Evolutionary conservation across 2,113 vertebrate species (phyloP), one percentile per base, ranked within the genome.

Genomic region (Chroicocephalus ridibundus): DNA sequence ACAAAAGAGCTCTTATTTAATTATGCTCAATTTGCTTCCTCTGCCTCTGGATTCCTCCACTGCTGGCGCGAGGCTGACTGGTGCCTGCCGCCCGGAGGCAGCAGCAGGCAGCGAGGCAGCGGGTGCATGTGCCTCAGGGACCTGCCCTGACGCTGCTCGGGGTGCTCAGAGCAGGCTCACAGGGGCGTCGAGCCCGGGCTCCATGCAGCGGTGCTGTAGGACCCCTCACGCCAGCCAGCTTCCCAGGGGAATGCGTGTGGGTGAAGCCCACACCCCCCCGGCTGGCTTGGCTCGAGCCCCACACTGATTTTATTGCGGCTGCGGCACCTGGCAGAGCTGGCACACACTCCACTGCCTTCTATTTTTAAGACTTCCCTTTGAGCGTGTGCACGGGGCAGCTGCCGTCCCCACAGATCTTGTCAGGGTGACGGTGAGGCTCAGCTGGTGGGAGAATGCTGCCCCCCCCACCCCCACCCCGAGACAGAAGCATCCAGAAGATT

Each of bases 21-120:
- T 81, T n/a, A 34, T 14, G 5, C 38, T 77, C 54, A 25, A 40
- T 81, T 84, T 2, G 9, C 46, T 92, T 92, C 42, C 66, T 62
- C 42, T 75, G 57, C 27, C 0, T 6, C 70, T 69, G 85, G 47
- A 82, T 90, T 91, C 88, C 87, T 85, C 69, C 2, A 4, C 32
- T 47, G 49, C 34, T 0, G 0, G 55, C 3, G 0, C 52, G 17
- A 61, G 16, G n/a, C 61, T 82, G 0, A 0, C 15, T 9, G 2
- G 60, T 46, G 70, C 60, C 32, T 44, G 32, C 4, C 1, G 7
- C 61, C 66, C 6, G 0, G 25, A 52, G 40, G 54, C 34, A 42
- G 83, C 52, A 65, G 77, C 54, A 27, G 57, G 60, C 60, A 69
- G 69, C 1, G 10, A 58, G 64, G 57, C 69, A 65, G 38, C 1